phyloP scores from a whole-genome alignment of 2,797 vertebrate genomes.

The Falco peregrinus region DNA sequence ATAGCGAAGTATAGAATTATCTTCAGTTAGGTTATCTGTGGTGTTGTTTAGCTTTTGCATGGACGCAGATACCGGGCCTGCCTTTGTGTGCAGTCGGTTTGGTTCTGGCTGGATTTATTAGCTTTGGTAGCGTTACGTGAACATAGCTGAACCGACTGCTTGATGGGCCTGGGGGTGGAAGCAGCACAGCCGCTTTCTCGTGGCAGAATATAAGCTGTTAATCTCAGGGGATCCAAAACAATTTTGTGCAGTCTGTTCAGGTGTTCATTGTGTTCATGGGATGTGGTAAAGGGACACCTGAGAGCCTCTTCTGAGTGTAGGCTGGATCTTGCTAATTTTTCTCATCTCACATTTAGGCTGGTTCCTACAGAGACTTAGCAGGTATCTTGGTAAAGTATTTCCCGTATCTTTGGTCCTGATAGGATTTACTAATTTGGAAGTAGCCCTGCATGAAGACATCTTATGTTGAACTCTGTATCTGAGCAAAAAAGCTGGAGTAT shows the following conservation, averaged over 20 bases:
- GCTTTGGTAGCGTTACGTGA: fast-evolving
- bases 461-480: neutral
- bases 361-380: neutral
- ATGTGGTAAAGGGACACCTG: neutral
- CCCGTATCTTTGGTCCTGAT: neutral
- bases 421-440: neutral
- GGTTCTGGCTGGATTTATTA: neutral
- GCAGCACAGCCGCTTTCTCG: neutral
- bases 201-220: neutral
- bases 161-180: neutral
- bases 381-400: neutral
- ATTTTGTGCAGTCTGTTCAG: neutral
- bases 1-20: neutral
- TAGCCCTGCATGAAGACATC: neutral
- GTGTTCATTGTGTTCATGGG: neutral
- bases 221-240: neutral
- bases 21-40: neutral
- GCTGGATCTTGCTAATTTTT: neutral
- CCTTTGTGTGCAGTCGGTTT: no score
- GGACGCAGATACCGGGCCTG: neutral
- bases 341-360: neutral
- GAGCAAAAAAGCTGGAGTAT: neutral
- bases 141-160: neutral
- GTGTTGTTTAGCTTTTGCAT: neutral
- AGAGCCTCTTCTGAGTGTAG: neutral